Evolutionary conservation across 2,797 vertebrate genomes (phyloP).

Genomic region (Emydoidea blandingii): DNA sequence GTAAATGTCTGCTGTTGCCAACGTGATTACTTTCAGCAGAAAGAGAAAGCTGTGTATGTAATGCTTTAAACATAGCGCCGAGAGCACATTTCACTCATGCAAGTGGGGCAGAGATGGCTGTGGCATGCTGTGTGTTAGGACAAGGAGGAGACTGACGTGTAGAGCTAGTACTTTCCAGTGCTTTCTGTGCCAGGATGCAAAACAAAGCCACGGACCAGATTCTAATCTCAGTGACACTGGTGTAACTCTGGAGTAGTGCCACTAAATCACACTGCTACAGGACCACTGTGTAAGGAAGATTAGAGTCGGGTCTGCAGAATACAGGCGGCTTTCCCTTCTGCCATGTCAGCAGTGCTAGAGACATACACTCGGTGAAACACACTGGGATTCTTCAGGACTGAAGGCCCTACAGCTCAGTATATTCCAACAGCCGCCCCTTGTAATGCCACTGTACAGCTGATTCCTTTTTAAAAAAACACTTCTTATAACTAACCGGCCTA

Average conservation of each 20-base stretch:
- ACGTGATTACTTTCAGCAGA: not conserved
- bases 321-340: not conserved
- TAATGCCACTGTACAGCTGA: not conserved
- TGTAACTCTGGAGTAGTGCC: not conserved
- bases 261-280: not conserved
- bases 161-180: not conserved
- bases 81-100: not conserved
- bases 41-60: not conserved
- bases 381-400: not conserved
- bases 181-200: not conserved
- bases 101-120: not conserved
- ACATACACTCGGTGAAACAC: not conserved
- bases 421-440: not conserved
- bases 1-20: not conserved
- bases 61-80: not conserved
- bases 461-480: not conserved
- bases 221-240: not conserved
- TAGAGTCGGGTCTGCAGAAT: not conserved
- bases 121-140: not conserved
- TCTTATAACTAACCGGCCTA: not conserved
- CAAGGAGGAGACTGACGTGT: too few relatives aligned
- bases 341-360: not conserved
- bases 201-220: not conserved
- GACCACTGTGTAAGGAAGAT: not conserved
- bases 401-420: rapidly evolving